phyloP scores from a whole-genome alignment of 2,797 vertebrate genomes.

The Myotis myotis region DNA sequence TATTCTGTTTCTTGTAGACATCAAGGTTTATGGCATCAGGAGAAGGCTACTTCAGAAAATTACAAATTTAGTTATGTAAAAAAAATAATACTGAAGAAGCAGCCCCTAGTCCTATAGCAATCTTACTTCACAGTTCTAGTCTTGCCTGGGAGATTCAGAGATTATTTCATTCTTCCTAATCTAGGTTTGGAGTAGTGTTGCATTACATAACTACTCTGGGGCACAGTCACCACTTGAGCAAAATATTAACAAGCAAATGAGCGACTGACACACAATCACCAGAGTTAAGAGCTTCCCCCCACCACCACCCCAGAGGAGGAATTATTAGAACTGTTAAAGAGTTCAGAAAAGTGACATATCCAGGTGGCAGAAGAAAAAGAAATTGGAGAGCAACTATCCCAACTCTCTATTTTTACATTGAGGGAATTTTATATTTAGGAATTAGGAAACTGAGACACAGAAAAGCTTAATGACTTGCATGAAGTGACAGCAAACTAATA shows the following conservation, averaged over 20 bases:
- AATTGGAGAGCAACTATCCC: background rate
- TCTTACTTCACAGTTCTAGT: background rate
- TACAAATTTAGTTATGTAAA: too few species aligned
- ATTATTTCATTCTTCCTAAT: background rate
- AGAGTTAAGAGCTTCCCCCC: background rate
- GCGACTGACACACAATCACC: background rate
- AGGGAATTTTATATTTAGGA: background rate
- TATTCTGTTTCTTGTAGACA: background rate
- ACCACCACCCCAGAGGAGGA: background rate
- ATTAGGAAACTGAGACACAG: background rate
- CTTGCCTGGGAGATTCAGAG: background rate
- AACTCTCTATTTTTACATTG: background rate
- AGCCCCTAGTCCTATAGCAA: conserved; percentile 80
- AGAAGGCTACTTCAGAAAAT: background rate
- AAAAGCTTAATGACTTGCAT: background rate
- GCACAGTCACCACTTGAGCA: background rate
- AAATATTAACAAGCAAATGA: background rate
- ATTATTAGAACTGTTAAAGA: background rate
- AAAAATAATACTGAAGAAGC: conserved; percentile 88
- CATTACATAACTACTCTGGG: background rate
- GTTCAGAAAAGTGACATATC: background rate
- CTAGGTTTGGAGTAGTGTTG: background rate
- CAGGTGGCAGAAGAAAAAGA: background rate
- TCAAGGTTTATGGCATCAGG: background rate
- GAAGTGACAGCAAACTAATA: background rate